Evolutionary conservation across 2,797 vertebrate species (phyloP).

Genomic region (Helicolenus hilgendorfi): DNA sequence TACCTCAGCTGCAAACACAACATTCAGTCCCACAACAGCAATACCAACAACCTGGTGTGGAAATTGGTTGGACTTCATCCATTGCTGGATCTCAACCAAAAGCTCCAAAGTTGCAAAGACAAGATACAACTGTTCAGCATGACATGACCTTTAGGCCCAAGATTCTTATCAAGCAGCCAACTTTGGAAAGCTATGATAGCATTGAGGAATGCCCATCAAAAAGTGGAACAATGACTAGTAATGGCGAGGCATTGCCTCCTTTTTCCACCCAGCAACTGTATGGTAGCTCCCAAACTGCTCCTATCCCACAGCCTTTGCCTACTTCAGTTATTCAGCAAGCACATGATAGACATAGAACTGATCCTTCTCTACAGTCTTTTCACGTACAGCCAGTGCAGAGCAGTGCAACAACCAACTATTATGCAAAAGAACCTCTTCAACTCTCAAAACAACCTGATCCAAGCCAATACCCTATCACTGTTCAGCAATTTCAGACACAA

Average conservation of each 20-base stretch:
- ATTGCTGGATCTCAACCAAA: conserved; percentile 35
- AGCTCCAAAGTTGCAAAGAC: conserved; percentile 39
- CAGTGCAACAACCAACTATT: background rate
- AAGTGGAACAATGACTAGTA: conserved; percentile 12
- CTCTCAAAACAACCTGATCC: conserved; percentile 21
- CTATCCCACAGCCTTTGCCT: background rate
- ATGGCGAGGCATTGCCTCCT: background rate
- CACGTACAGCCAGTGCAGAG: conserved; percentile 4
- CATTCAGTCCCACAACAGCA: conserved; percentile 47
- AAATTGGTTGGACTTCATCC: conserved; percentile 18
- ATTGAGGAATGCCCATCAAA: conserved; percentile 65
- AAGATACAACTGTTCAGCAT: conserved; percentile 47
- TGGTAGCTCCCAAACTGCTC: conserved; percentile 9
- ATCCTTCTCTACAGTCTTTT: conserved; percentile 9
- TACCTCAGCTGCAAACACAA: conserved; percentile 46
- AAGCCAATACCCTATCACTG: conserved; percentile 26
- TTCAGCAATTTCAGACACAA: conserved; percentile 35
- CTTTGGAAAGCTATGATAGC: conserved; percentile 74
- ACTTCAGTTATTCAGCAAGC: conserved; percentile 17
- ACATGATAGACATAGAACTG: background rate
- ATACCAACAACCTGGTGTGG: conserved; percentile 29
- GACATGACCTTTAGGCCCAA: conserved; percentile 49
- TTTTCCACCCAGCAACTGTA: conserved; percentile 10
- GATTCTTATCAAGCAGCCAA: conserved; percentile 85
- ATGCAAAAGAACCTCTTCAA: conserved; percentile 29